Evolutionary conservation across 2,113 vertebrate genomes (phyloP).

Genomic region (Dasyprocta punctata): DNA sequence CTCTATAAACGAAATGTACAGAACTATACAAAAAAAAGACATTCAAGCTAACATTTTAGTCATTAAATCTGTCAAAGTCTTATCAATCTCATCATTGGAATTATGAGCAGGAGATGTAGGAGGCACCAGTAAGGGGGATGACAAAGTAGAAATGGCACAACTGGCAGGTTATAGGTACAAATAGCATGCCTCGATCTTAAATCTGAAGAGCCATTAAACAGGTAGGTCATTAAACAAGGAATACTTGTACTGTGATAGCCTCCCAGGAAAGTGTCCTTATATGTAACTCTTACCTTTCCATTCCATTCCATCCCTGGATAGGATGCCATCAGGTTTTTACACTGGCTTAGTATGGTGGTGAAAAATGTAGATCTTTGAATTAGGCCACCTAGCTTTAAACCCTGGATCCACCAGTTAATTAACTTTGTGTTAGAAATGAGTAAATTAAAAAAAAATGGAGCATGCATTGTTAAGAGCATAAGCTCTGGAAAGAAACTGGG

Average conservation of each 20-base stretch:
- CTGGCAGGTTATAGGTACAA: not conserved
- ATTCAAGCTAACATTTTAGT: not conserved
- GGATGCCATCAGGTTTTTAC: not conserved
- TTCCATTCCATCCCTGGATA: not conserved
- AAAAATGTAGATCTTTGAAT: not conserved
- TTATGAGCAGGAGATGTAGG: not conserved
- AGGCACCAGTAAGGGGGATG: not conserved
- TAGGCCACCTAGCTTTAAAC: constrained; percentile 3
- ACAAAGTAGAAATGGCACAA: not conserved
- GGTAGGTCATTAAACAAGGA: not conserved
- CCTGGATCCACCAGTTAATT: not conserved
- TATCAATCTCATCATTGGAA: not conserved
- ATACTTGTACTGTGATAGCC: not conserved
- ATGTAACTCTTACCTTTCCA: not conserved
- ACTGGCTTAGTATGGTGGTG: not conserved
- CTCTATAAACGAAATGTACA: not conserved
- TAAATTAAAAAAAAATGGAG: not conserved
- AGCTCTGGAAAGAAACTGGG: not conserved
- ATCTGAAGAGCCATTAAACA: not conserved
- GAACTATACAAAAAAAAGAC: not conserved
- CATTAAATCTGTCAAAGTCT: not conserved
- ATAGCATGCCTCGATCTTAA: not conserved
- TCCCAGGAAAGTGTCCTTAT: not conserved
- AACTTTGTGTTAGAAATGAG: constrained; percentile 24
- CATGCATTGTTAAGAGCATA: not conserved